Percentiles rank a stretch among this genome's conserved stretches.
Conservation (phyloP, 2,888 invertebrate species). For the Heliconius aoede region DNA sequence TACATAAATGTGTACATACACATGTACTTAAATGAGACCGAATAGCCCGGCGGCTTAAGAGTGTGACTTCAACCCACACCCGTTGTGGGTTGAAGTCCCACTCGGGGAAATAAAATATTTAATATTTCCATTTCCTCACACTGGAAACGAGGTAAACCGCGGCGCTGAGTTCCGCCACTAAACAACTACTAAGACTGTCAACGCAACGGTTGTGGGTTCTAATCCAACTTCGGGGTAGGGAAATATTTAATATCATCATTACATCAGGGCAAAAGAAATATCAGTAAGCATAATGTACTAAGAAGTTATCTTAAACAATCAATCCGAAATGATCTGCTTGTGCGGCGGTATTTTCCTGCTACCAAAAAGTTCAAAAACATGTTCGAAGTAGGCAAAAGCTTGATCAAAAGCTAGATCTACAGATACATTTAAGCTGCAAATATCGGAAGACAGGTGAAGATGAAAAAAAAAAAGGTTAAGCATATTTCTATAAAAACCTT, state of each 20-base stretch:
- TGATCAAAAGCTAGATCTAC: neutral
- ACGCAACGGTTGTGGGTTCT: too few species aligned
- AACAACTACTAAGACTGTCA: too few species aligned
- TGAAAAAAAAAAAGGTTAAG: neutral
- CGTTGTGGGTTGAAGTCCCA: neutral
- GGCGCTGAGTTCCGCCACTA: too few species aligned
- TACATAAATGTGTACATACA: too few species aligned
- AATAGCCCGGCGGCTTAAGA: neutral
- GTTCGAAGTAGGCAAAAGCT: neutral
- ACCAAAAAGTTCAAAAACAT: neutral
- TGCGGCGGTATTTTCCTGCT: neutral
- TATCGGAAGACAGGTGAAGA: slow-evolving; percentile 2
- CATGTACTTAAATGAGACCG: neutral
- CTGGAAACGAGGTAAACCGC: neutral
- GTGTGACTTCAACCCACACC: neutral
- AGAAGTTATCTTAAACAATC: neutral
- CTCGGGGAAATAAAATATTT: neutral
- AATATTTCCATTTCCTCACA: neutral
- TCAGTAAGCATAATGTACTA: too few species aligned
- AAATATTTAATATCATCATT: too few species aligned
- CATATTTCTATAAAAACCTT: neutral
- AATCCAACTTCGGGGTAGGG: too few species aligned
- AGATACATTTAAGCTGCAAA: neutral
- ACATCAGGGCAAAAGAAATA: too few species aligned
- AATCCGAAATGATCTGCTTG: neutral